phyloP scores from a whole-genome alignment of 2,888 invertebrate genomes.

The Brachyopa scutellaris region DNA sequence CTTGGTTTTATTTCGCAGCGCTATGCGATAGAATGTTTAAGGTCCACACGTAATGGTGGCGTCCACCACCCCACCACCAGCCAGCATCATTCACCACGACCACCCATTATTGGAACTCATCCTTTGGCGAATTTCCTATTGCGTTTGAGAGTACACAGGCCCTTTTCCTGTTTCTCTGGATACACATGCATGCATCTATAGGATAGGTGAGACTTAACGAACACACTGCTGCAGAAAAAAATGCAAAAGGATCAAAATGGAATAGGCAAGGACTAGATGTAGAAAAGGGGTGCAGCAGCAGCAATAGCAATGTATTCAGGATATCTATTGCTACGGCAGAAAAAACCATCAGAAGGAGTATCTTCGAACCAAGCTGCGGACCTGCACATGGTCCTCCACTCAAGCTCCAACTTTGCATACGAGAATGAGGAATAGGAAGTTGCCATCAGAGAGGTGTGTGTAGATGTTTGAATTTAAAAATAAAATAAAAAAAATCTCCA shows the following conservation, averaged over 20 bases:
- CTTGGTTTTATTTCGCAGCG: constrained; percentile 68
- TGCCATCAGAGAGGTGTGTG: constrained; percentile 20
- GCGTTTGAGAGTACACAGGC: constrained; percentile 64
- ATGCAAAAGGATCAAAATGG: constrained; percentile 66
- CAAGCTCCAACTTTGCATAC: not conserved
- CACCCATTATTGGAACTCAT: constrained; percentile 71
- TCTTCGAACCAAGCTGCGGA: constrained; percentile 70
- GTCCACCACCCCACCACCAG: constrained; percentile 18
- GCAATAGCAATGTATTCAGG: constrained; percentile 54
- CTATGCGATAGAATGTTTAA: constrained; percentile 68
- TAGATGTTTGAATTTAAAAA: constrained; percentile 62
- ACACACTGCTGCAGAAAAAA: constrained; percentile 69
- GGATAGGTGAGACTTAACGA: constrained; percentile 71
- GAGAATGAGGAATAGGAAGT: constrained; percentile 28
- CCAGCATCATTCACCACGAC: constrained; percentile 13
- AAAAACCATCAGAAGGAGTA: constrained; percentile 65
- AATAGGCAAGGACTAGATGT: constrained; percentile 60
- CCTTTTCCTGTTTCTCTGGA: constrained; percentile 65
- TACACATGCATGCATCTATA: constrained; percentile 67
- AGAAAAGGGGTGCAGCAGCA: constrained; percentile 53
- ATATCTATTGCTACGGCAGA: constrained; percentile 69
- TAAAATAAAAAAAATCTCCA: constrained; percentile 21
- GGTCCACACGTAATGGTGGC: constrained; percentile 61
- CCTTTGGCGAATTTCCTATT: constrained; percentile 64
- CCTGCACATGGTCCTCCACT: constrained; percentile 67